These are phyloP conservation scores for Diplodus puntazzo DNA, from an alignment of 2,797 vertebrate genomes.

Conservation along the genomic window DNA sequence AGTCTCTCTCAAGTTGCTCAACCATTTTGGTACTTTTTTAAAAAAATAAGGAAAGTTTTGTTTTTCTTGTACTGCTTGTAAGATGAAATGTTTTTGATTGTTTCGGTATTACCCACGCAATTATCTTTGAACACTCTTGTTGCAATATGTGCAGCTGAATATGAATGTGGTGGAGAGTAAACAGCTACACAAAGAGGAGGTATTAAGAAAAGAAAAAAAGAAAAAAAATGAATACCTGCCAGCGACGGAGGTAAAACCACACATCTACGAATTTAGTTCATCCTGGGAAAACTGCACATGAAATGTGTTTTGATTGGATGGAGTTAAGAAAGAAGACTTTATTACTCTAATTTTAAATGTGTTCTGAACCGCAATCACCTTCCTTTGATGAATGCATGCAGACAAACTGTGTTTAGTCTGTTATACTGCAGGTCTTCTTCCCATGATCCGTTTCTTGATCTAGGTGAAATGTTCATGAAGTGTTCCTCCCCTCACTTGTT, in stretches of 20 bases:
- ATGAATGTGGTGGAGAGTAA: neutral
- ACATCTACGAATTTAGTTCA: neutral
- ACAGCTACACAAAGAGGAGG: neutral
- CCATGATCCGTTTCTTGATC: neutral
- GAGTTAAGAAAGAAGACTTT: neutral
- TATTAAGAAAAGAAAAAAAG: neutral
- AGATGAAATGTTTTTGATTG: conserved; percentile 10
- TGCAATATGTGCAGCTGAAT: conserved; percentile 3
- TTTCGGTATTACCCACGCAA: neutral
- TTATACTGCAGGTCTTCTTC: conserved; percentile 1
- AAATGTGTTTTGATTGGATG: neutral
- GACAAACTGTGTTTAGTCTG: neutral
- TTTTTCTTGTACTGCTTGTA: conserved; percentile 5
- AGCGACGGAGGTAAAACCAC: neutral
- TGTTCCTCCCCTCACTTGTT: conserved; percentile 3
- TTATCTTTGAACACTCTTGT: neutral
- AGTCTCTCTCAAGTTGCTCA: conserved; percentile 56
- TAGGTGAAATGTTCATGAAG: conserved; percentile 7
- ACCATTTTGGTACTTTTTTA: conserved; percentile 22
- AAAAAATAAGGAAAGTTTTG: neutral
- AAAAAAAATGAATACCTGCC: neutral
- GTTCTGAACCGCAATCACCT: neutral
- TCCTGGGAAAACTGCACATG: neutral
- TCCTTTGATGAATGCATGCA: neutral
- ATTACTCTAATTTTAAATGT: neutral